These are phyloP conservation scores for Ptychodera flava DNA, from an alignment of 35 echinoderm and acorn worm genomes.

Conservation along the genomic window DNA sequence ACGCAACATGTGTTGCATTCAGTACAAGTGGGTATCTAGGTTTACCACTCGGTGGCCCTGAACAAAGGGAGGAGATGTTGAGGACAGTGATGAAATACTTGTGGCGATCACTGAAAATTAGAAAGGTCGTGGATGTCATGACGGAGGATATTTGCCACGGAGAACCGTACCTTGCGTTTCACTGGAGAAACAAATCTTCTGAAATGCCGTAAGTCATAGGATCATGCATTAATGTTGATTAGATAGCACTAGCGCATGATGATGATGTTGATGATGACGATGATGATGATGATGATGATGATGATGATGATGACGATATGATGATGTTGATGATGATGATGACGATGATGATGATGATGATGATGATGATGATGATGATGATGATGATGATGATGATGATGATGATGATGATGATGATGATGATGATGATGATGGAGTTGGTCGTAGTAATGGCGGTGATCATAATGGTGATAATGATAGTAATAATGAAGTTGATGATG, in stretches of 20 bases:
- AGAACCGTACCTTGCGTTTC: background rate
- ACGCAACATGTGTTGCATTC: background rate
- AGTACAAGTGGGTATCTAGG: background rate
- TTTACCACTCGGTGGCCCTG: background rate
- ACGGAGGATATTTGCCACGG: background rate
- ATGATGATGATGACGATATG: too few relatives aligned
- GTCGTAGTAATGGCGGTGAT: background rate
- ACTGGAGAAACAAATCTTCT: background rate
- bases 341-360: background rate
- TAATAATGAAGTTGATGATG: background rate
- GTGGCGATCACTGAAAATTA: background rate
- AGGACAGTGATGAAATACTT: background rate
- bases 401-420: slow-evolving; percentile 1
- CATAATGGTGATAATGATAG: background rate
- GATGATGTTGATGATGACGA: too few relatives aligned
- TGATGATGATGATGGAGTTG: background rate
- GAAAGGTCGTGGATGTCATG: background rate
- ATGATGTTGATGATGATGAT: too few relatives aligned
- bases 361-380: background rate
- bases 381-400: background rate
- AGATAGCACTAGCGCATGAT: too few relatives aligned
- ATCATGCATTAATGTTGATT: too few relatives aligned
- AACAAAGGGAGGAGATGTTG: too few relatives aligned
- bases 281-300: too few relatives aligned
- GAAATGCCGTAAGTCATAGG: too few relatives aligned